Evolutionary conservation across 2,888 invertebrate genomes (phyloP), one percentile per base, ranked within the genome.

Genomic region (Cetonia aurata): DNA sequence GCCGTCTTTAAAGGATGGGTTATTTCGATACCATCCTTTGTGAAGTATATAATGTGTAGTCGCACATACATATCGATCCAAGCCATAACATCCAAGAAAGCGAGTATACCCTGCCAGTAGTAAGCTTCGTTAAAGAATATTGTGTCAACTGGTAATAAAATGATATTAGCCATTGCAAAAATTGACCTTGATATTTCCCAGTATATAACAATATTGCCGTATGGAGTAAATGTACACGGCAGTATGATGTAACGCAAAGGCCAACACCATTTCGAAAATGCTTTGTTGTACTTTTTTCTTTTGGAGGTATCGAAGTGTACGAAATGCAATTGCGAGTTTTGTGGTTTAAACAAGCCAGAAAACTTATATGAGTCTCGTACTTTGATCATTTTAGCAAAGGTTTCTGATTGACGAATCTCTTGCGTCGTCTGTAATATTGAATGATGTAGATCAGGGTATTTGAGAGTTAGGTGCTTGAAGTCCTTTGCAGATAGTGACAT

Each of bases 21-120:
- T 3, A 80, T 71, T 69, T 79, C 75, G 2, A 79, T 57, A n/a
- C 75, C 74, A 0, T 70, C 48, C 17, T 72, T 13, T 52, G 78
- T 75, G 62, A 76, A 79, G 53, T 76, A 78, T 10, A 74, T 70
- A 13, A 79, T 59, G 68, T 79, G 76, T 62, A 78, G 75, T 17
- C 76, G 72, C 1, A 79, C 25, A 67, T 73, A 78, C 37, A 79
- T 77, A 66, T 78, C 78, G 4, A 74, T 25, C 69, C 77, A 69
- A 33, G 73, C 74, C 31, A 69, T 67, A 1, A 72, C 6, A 69
- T 78, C 78, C 17, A 76, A 57, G 13, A 72, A 48, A 15, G 73
- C 44, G 1, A 77, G 46, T 41, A 77, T 69, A 19, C 67, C 71
- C 42, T 73, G 70, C 3, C 44, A 52, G 1, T 33, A 60, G 41